phyloP scores from a whole-genome alignment of 2,888 invertebrate genomes.

The Ernsta delagoae region DNA sequence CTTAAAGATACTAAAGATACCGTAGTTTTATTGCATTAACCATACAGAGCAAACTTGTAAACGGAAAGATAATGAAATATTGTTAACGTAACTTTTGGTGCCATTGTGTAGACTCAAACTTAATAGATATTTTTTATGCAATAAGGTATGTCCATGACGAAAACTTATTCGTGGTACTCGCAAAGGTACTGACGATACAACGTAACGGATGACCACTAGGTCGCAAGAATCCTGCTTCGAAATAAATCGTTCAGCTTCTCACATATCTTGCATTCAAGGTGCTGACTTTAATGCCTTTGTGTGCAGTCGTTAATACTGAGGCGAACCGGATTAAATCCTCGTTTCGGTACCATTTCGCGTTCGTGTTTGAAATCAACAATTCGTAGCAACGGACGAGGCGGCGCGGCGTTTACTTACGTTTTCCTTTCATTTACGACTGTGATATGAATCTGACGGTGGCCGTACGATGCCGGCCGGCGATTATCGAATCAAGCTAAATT shows the following conservation, averaged over 20 bases:
- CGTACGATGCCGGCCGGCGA: constrained; percentile 30
- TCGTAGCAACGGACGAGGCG: constrained; percentile 44
- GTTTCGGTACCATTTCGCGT: constrained; percentile 51
- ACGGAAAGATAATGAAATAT: too few species aligned
- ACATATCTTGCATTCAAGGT: constrained; percentile 50
- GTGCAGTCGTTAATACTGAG: constrained; percentile 48
- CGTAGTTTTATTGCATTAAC: background rate
- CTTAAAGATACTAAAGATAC: constrained; percentile 6
- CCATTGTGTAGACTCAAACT: too few species aligned
- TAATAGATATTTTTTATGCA: too few species aligned
- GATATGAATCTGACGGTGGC: constrained; percentile 12
- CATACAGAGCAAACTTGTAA: background rate
- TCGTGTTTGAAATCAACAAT: constrained; percentile 53
- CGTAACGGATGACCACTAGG: constrained; percentile 57
- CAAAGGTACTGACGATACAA: constrained; percentile 53
- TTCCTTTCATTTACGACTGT: constrained; percentile 54
- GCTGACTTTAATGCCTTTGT: constrained; percentile 51
- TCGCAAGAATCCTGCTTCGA: constrained; percentile 61
- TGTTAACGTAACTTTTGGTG: too few species aligned
- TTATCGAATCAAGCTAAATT: constrained; percentile 41
- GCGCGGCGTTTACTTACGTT: constrained; percentile 48
- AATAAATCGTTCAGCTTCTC: constrained; percentile 56
- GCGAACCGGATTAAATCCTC: constrained; percentile 52
- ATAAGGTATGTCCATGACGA: too few species aligned
- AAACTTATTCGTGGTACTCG: too few species aligned